Evolutionary conservation across 2,797 vertebrate genomes (phyloP).

Genomic region (Neosilurus hyrtlii): DNA sequence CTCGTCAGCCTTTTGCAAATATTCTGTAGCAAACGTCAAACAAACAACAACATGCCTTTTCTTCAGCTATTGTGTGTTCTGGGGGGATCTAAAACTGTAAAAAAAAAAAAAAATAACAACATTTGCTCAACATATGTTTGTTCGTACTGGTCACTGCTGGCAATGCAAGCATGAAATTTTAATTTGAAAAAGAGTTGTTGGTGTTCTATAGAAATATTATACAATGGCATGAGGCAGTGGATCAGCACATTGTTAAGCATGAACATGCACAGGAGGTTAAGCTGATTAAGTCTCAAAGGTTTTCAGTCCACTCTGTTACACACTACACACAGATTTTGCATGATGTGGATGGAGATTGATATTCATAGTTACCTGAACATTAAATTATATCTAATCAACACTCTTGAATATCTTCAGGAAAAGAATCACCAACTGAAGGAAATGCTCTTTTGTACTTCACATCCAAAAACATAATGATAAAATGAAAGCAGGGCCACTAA

Average conservation of each 20-base stretch:
- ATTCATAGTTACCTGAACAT: slow-evolving; percentile 58
- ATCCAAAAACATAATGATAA: neutral
- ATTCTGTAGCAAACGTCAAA: too few species aligned
- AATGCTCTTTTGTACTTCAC: neutral
- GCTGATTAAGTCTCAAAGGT: slow-evolving; percentile 27
- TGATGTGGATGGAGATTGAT: slow-evolving; percentile 42
- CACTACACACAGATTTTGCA: slow-evolving; percentile 34
- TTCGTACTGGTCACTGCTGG: neutral
- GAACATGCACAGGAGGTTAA: slow-evolving; percentile 7
- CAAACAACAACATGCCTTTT: too few species aligned
- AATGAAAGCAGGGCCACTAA: neutral
- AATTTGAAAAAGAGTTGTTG: neutral
- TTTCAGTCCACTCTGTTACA: slow-evolving; percentile 11
- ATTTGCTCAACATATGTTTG: neutral
- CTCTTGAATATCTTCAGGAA: slow-evolving; percentile 49
- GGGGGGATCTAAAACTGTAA: too few species aligned
- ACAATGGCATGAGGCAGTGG: neutral
- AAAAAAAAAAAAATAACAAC: too few species aligned
- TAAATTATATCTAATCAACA: slow-evolving; percentile 60
- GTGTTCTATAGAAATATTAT: neutral
- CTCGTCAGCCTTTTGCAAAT: too few species aligned
- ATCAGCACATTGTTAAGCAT: slow-evolving; percentile 8
- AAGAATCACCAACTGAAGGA: slow-evolving; percentile 62
- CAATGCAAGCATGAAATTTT: neutral
- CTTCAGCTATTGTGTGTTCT: too few species aligned